Evolutionary conservation across 2,888 invertebrate species (phyloP), one percentile per base, ranked within the genome.

Genomic region (Crossocerus cetratus): DNA sequence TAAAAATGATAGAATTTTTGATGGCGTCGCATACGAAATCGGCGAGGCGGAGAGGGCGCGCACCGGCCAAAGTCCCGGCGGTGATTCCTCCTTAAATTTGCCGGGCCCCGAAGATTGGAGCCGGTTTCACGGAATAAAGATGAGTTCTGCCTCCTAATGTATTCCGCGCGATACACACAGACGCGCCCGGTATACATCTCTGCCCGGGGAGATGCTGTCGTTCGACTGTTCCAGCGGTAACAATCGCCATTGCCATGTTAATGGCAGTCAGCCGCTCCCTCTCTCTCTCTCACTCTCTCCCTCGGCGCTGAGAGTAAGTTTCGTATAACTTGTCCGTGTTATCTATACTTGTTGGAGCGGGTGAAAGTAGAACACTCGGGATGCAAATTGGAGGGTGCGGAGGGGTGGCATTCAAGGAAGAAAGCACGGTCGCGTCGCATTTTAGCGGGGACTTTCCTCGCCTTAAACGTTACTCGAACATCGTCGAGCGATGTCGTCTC

Each of bases 211-310:
- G 76, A 76, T 76, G 73, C 78, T 81, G 76, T 73, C 73, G 78
- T 72, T 72, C 69, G 72, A 44, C 67, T 75, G 58, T 69, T 65
- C 73, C 42, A 21, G 65, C 66, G 73, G 70, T 81, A 80, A 80
- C 78, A 81, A 75, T 73, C 72, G 66, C 81, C 78, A 76, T 81
- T 78, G 81, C 81, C 68, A 81, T 81, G 80, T 80, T 80, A 78
- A 80, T 81, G 69, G 76, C 60, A 56, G 58, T 63, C 16, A 61
- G 57, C 66, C 60, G 65, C 49, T 55, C 23, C 54, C 69, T 49
- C 64, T 43, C 59, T 53, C 58, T 65, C 65, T 43, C 68, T 70
- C 54, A 54, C 64, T 66, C 74, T 80, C 74, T 79, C 71, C 70
- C 5, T 58, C 53, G 58, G 11, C 32, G 32, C 5, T n/a, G 44